A percentile compares a stretch with the other conserved stretches of the same genome.
phyloP scores from a whole-genome alignment of 2,888 invertebrate genomes.

The Acleris literana region DNA sequence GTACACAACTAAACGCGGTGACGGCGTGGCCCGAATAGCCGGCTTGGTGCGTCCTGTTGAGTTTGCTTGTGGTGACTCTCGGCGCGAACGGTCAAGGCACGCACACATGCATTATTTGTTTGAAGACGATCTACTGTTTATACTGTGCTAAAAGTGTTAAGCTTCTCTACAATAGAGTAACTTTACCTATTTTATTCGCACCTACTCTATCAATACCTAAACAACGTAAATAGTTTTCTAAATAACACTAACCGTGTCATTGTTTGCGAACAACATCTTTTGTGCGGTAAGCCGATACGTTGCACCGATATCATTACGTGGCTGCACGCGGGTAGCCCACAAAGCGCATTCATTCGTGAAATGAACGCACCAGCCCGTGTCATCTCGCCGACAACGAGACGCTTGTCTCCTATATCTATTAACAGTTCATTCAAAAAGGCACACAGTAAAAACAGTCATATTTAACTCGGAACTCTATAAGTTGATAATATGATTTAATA shows the following conservation, averaged over 20 bases:
- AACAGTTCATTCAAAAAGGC: background rate
- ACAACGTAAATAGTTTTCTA: background rate
- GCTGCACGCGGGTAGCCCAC: constrained; percentile 56
- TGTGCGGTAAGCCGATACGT: constrained; percentile 15
- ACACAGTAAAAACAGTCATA: background rate
- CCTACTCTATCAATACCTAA: background rate
- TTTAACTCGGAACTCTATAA: background rate
- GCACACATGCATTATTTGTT: too few species aligned
- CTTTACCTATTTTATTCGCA: too few species aligned
- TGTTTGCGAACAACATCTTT: constrained; percentile 1
- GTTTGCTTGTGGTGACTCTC: too few species aligned
- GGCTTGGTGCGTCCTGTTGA: too few species aligned
- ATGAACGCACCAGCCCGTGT: constrained; percentile 62
- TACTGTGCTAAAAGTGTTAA: too few species aligned
- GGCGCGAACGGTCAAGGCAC: too few species aligned
- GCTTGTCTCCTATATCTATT: constrained; percentile 12
- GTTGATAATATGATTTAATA: background rate
- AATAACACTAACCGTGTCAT: constrained; percentile 2
- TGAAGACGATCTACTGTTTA: too few species aligned
- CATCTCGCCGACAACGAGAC: constrained; percentile 34
- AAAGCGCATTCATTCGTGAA: constrained; percentile 62
- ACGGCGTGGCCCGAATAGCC: too few species aligned
- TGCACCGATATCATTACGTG: constrained; percentile 7
- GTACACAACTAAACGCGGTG: too few species aligned
- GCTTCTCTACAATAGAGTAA: too few species aligned